Evolutionary conservation across 2,888 invertebrate genomes (phyloP).

Genomic region (Brenthis daphne): DNA sequence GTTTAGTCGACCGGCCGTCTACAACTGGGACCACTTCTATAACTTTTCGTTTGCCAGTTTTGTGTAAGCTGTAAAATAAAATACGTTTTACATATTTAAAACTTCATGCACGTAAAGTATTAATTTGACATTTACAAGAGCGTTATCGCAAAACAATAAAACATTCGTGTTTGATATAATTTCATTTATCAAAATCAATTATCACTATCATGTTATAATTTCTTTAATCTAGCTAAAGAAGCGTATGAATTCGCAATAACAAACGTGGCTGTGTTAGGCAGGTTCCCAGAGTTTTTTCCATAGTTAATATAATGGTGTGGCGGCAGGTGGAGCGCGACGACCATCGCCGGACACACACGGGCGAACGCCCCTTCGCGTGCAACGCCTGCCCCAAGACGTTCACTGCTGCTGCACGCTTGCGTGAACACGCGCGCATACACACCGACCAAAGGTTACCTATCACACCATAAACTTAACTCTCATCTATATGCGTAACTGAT

Average conservation of each 20-base stretch:
- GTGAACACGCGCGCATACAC: slow-evolving; percentile 77
- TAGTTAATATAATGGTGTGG: slow-evolving; percentile 20
- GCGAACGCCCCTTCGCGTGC: slow-evolving; percentile 78
- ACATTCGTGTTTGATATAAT: too few species aligned
- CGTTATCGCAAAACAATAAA: not conserved
- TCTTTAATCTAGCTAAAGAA: not conserved
- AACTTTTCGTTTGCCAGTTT: slow-evolving; percentile 7
- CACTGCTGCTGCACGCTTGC: slow-evolving; percentile 77
- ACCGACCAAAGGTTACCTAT: slow-evolving; percentile 72
- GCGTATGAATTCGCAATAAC: slow-evolving; percentile 9
- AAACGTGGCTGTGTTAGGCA: slow-evolving; percentile 18
- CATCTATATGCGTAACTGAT: not conserved
- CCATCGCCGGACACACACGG: slow-evolving; percentile 76
- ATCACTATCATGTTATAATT: not conserved
- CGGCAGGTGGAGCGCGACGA: slow-evolving; percentile 79
- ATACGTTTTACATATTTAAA: too few species aligned
- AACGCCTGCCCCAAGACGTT: slow-evolving; percentile 77
- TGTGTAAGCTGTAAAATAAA: not conserved
- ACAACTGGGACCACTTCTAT: slow-evolving; percentile 17
- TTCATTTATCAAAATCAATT: slow-evolving; percentile 1
- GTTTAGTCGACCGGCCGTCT: slow-evolving; percentile 12
- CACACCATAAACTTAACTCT: too few species aligned
- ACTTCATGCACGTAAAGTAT: too few species aligned
- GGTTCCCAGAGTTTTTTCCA: slow-evolving; percentile 41
- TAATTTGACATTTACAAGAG: not conserved